Percentiles rank a stretch among this genome's conserved stretches.
phyloP scores from a whole-genome alignment of 2,113 vertebrate genomes.

The Aegypius monachus region DNA sequence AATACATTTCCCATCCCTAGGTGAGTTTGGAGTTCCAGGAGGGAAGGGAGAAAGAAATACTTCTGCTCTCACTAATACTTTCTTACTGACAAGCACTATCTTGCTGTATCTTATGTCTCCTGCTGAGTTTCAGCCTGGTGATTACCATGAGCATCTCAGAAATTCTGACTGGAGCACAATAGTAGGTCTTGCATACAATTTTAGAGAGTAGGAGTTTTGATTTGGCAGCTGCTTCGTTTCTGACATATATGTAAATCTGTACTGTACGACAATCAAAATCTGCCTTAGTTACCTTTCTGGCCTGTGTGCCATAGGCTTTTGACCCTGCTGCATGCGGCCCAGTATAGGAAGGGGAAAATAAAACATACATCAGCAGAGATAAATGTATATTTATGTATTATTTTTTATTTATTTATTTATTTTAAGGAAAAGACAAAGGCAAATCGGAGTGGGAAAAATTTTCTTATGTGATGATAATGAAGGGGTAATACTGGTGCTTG shows the following conservation, averaged over 20 bases:
- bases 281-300: neutral
- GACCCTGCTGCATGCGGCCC: neutral
- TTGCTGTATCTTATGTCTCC: neutral
- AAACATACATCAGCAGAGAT: neutral
- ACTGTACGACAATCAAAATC: neutral
- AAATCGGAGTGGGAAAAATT: neutral
- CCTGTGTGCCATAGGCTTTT: neutral
- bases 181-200: neutral
- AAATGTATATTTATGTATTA: neutral
- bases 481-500: neutral
- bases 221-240: neutral
- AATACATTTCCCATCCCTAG: neutral
- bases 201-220: slow-evolving; percentile 22
- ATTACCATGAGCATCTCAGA: neutral
- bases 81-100: neutral
- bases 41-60: neutral
- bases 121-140: neutral
- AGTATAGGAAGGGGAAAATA: neutral
- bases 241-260: slow-evolving; percentile 18
- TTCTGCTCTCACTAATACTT: neutral
- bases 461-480: neutral
- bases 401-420: neutral
- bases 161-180: slow-evolving; percentile 7
- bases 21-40: neutral
- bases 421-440: neutral